Evolutionary conservation across 2,113 vertebrate genomes (phyloP).

Genomic region (Coturnix japonica): DNA sequence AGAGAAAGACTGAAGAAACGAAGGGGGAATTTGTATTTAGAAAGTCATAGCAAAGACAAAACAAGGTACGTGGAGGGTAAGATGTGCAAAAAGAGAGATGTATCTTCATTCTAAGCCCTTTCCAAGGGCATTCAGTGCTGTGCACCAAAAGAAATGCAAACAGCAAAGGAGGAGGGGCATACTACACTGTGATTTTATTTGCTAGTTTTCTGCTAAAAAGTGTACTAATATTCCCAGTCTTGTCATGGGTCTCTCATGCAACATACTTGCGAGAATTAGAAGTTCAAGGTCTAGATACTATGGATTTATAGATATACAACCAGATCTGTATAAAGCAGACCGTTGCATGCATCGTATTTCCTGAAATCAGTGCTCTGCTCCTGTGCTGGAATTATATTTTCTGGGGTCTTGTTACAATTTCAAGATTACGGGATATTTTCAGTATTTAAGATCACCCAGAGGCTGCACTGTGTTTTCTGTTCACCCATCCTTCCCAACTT

Average conservation of each 20-base stretch:
- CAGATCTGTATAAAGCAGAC: neutral
- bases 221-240: neutral
- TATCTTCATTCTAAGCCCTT: neutral
- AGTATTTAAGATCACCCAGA: neutral
- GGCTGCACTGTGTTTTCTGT: neutral
- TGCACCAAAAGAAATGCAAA: neutral
- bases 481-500: neutral
- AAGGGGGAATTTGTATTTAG: neutral
- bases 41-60: neutral
- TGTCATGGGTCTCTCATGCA: neutral
- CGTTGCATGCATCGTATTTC: accelerated
- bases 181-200: neutral
- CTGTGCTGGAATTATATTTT: neutral
- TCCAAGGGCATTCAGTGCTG: neutral
- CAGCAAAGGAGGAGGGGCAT: neutral
- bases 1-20: neutral
- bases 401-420: neutral
- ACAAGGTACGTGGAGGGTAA: neutral
- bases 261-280: neutral
- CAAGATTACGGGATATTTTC: neutral
- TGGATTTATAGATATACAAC: neutral
- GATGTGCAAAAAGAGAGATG: neutral
- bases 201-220: neutral
- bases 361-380: neutral
- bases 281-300: neutral